Evolutionary conservation across 1,140 invertebrate species (phyloP).

Genomic region (Papilio glaucus): DNA sequence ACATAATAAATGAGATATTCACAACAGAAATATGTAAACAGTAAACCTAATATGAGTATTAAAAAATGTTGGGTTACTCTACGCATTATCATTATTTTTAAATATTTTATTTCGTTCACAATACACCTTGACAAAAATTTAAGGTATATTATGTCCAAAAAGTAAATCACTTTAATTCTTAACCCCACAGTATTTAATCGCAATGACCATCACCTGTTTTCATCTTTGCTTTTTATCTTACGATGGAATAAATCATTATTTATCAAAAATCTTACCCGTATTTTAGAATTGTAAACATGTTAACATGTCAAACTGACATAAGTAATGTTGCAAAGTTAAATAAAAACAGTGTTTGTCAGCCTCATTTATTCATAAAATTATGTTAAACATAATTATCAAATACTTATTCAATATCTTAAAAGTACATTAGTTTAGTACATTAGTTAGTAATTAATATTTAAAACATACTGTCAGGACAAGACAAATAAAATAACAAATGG

Average conservation of each 20-base stretch:
- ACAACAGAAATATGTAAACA: slow-evolving; percentile 64
- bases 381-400: slow-evolving; percentile 29
- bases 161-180: background rate
- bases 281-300: slow-evolving; percentile 1
- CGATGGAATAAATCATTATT: background rate
- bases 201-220: background rate
- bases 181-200: background rate
- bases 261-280: background rate
- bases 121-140: too few relatives aligned
- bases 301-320: background rate
- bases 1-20: slow-evolving; percentile 73
- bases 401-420: slow-evolving; percentile 29
- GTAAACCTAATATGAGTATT: slow-evolving; percentile 54
- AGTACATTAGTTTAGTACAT: slow-evolving; percentile 16
- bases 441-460: background rate
- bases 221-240: background rate
- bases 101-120: background rate
- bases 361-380: slow-evolving; percentile 50
- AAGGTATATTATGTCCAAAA: too few relatives aligned
- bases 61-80: slow-evolving; percentile 61
- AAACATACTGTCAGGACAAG: background rate
- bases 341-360: slow-evolving; percentile 41
- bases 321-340: background rate
- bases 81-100: slow-evolving; percentile 47
- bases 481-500: slow-evolving; percentile 8